Base-by-base conservation (phyloP, 1,140 invertebrate genomes). In the Anoplophora glabripennis region DNA sequence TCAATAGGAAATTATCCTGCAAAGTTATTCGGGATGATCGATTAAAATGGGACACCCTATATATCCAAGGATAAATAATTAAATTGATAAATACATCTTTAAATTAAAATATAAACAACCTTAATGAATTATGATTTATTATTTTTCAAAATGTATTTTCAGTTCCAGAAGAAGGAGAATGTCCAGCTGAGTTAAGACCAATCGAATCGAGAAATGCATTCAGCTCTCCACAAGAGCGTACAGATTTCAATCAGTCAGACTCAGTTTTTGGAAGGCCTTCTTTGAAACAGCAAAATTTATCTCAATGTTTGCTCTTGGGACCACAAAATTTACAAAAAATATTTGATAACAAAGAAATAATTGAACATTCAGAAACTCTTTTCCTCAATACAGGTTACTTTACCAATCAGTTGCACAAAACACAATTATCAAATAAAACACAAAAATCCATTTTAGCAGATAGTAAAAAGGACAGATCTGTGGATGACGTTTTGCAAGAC, bases 121-220 rank as follows among this genome's bases (percentile, higher is more conserved):
- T n/a, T n/a, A n/a, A n/a, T n/a, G n/a, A n/a, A n/a, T n/a, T n/a
- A n/a, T n/a, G n/a, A n/a, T n/a, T n/a, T n/a, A n/a, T n/a, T n/a
- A n/a, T n/a, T n/a, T n/a, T n/a, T n/a, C n/a, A n/a, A n/a, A 11
- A 63, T 53, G 41, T 60, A 40, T 28, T 67, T 69, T 58, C 52
- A 76, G 73, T 76, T n/a, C 74, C 73, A 8, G 74, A 76, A 64
- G 72, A 73, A 65, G 72, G 72, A 64, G 68, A 72, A 59, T 28
- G 37, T 40, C 34, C 34, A 14, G 8, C 37, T 9, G 53, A 55
- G 5, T 36, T 14, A 57, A 12, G 40, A 42, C 38, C 55, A 33
- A 33, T 53, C n/a, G 47, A 71, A 57, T 45, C 57, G 8, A 53
- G 74, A 45, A 76, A 76, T 33, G 74, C 73, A 8, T 76, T 73